Conservation (phyloP, 2,113 vertebrate species). For the Phaetusa simplex region DNA sequence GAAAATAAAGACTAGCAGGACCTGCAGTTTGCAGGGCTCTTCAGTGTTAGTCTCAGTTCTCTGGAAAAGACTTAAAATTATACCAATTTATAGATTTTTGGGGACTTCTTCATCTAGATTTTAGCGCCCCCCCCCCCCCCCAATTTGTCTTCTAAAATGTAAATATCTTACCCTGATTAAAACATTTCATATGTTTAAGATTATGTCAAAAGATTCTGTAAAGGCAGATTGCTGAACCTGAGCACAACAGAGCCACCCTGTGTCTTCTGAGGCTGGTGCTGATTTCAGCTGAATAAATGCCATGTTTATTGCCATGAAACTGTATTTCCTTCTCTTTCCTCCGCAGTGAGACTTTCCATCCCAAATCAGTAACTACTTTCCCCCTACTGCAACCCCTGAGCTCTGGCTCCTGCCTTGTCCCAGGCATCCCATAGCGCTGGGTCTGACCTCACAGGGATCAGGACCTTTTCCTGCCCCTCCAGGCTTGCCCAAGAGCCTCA, state of each 20-base stretch:
- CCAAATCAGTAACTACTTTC: not conserved
- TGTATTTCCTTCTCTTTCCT: not conserved
- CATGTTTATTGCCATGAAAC: not conserved
- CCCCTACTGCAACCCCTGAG: not conserved
- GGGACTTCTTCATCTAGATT: not conserved
- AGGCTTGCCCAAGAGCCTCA: not conserved
- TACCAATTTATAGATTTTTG: not conserved
- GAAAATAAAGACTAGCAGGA: not conserved
- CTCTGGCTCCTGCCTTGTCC: not conserved
- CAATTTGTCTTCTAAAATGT: not conserved
- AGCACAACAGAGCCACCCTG: not conserved
- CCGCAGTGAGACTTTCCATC: not conserved
- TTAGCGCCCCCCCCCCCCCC: not conserved
- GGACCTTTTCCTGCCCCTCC: not conserved
- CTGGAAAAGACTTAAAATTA: not conserved
- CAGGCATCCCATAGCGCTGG: not conserved
- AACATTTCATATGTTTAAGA: not conserved
- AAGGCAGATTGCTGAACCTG: not conserved
- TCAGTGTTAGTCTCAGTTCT: constrained; percentile 9
- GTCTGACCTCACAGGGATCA: too few species aligned
- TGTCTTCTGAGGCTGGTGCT: not conserved
- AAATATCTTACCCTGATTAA: not conserved
- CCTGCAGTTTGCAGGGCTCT: not conserved
- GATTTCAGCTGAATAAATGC: not conserved
- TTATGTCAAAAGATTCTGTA: not conserved